These are phyloP conservation scores for Nasonia giraulti DNA, from an alignment of 1,140 invertebrate species.

Conservation along the genomic window DNA sequence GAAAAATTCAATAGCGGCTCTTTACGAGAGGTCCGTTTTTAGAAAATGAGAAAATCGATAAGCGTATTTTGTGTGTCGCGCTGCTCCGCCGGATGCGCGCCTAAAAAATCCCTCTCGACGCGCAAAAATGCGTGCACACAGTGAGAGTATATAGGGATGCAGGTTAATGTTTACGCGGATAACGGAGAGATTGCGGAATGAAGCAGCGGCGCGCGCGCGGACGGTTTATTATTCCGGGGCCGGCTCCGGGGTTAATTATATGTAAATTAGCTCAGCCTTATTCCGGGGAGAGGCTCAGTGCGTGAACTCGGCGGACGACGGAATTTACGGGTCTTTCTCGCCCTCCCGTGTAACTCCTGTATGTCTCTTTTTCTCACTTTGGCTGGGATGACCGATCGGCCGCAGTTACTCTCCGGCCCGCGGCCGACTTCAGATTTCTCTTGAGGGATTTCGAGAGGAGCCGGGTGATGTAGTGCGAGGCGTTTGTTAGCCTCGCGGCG, in stretches of 20 bases:
- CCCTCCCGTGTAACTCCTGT: background rate
- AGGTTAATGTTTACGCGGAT: constrained; percentile 10
- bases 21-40: constrained; percentile 30
- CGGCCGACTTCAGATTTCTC: background rate
- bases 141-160: background rate
- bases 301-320: background rate
- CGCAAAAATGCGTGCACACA: background rate
- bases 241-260: constrained; percentile 44
- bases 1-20: constrained; percentile 35
- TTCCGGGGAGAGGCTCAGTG: constrained; percentile 23
- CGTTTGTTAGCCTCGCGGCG: background rate
- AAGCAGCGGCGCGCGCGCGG: background rate
- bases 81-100: accelerated
- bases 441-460: background rate
- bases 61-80: constrained; percentile 5
- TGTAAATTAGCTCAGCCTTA: constrained; percentile 49
- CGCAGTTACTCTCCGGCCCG: background rate
- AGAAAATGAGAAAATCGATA: constrained; percentile 44
- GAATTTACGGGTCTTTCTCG: background rate
- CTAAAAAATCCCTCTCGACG: background rate
- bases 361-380: background rate
- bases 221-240: constrained; percentile 28
- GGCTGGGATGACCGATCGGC: constrained; percentile 5
- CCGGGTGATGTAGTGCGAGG: background rate
- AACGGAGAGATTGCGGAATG: constrained; percentile 22